Conservation (phyloP, 2,888 invertebrate genomes). For the Eupsilia transversa region DNA sequence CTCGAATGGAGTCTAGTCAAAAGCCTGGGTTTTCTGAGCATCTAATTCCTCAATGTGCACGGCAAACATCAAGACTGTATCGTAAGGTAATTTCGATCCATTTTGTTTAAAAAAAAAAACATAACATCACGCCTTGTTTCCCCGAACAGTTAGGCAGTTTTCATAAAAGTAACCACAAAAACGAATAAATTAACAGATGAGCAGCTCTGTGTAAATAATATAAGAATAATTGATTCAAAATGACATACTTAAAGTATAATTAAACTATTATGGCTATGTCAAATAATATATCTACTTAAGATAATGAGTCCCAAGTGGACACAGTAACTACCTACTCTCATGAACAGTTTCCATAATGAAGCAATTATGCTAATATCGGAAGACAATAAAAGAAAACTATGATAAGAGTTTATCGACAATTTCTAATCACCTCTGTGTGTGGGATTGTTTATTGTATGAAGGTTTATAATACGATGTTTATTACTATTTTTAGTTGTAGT, state of each 20-base stretch:
- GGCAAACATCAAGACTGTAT: too few species aligned
- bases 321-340: slow-evolving; percentile 10
- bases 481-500: neutral
- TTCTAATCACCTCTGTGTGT: slow-evolving; percentile 51
- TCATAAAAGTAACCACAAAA: too few species aligned
- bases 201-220: neutral
- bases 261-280: neutral
- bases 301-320: slow-evolving; percentile 3
- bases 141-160: too few species aligned
- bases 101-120: too few species aligned
- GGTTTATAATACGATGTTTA: neutral
- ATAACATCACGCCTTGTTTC: too few species aligned
- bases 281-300: neutral
- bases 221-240: neutral
- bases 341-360: slow-evolving; percentile 42
- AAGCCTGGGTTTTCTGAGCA: too few species aligned
- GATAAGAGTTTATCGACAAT: slow-evolving; percentile 43
- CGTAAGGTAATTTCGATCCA: too few species aligned
- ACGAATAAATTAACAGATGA: too few species aligned
- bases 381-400: slow-evolving; percentile 20
- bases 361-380: slow-evolving; percentile 44
- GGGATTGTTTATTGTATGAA: slow-evolving; percentile 45
- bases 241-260: too few species aligned
- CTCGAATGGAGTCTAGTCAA: too few species aligned
- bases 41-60: too few species aligned